Base-by-base conservation (phyloP, 2,113 vertebrate genomes). In the Bufo gargarizans region DNA sequence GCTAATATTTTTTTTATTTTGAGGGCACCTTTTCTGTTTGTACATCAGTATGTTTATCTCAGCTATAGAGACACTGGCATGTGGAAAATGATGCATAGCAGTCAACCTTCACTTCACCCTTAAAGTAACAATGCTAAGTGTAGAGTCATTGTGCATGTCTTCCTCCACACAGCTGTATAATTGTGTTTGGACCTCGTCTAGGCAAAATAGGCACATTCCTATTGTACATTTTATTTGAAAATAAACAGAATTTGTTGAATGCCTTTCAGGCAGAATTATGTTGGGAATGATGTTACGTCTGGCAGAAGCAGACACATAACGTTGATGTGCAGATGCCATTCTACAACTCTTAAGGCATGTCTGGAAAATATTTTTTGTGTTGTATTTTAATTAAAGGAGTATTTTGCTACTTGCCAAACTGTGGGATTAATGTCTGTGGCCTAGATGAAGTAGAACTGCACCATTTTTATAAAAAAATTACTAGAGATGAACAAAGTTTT, bases 111-210 rank as follows among this genome's bases (percentile, higher is more conserved):
- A 53, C 50, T 87, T 87, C 77, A 87, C 86, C 85, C 86, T 58
- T 56, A 55, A 83, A 56, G 63, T 80, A 87, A 87, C 86, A 87
- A 87, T 87, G 49, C 77, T 80, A 71, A 71, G 86, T 80, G 86
- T 50, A 71, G 33, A 71, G 61, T 65, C 76, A 87, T 87, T 87
- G 77, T 87, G 77, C 65, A 71, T 53, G 50, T 81, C 61, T 87
- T 87, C 86, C 86, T 87, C 53, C 22, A 87, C 22, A 43, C 61
- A 69, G 16, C 63, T 63, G 80, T 80, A 10, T 78, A 50, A 87
- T 87, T 87, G 86, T 86, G 77, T 87, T 87, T 53, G 58, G n/a
- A 43, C 50, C 61, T 58, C 22, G 61, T 17, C 86, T 87, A n/a
- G 43, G 72, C 53, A 55, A 12, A 71, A 56, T 71, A 65, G 63